phyloP scores from a whole-genome alignment of 2,888 invertebrate genomes.

The Orgyia antiqua region DNA sequence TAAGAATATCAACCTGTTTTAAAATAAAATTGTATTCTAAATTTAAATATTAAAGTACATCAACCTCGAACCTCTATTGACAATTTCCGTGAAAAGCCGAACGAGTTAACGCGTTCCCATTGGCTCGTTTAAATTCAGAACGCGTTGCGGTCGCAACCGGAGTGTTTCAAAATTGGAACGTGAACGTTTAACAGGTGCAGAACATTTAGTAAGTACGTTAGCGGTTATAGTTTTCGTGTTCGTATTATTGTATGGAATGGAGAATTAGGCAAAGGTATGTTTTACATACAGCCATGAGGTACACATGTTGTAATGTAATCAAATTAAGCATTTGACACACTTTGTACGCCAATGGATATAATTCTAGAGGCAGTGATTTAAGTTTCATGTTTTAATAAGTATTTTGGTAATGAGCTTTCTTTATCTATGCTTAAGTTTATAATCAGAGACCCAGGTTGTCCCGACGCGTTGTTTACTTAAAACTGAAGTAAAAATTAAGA shows the following conservation, averaged over 20 bases:
- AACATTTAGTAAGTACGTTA: slow-evolving; percentile 27
- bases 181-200: slow-evolving; percentile 34
- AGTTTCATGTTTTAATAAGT: too few species aligned
- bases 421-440: too few species aligned
- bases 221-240: slow-evolving; percentile 22
- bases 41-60: neutral
- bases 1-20: neutral
- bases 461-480: too few species aligned
- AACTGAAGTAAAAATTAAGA: too few species aligned
- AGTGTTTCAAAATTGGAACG: slow-evolving; percentile 45
- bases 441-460: too few species aligned
- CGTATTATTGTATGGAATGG: slow-evolving; percentile 6
- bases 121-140: slow-evolving; percentile 59
- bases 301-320: too few species aligned
- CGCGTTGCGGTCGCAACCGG: slow-evolving; percentile 58
- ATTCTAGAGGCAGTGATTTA: too few species aligned
- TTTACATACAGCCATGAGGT: neutral
- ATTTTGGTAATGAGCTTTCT: too few species aligned
- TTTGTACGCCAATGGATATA: too few species aligned
- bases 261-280: slow-evolving; percentile 5
- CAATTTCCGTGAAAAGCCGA: slow-evolving; percentile 28
- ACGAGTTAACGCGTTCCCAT: slow-evolving; percentile 45
- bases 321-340: too few species aligned
- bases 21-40: neutral
- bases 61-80: slow-evolving; percentile 10